These are phyloP conservation scores for Phortica okadai DNA, from an alignment of 2,888 invertebrate species.

Conservation along the genomic window DNA sequence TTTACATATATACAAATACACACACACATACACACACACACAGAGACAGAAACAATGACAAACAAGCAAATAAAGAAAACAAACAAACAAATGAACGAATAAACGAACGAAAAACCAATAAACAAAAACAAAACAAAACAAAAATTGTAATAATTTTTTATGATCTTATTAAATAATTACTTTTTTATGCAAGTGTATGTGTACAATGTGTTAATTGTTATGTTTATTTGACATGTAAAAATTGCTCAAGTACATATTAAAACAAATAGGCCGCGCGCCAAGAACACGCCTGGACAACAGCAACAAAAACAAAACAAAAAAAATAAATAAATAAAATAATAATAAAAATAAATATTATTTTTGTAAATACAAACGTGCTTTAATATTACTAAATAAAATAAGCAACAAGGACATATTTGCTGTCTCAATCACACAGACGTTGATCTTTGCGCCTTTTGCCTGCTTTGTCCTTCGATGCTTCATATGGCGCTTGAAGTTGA, in stretches of 20 bases:
- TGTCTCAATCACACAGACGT: not conserved
- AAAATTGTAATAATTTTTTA: conserved; percentile 48
- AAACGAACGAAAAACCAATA: conserved; percentile 46
- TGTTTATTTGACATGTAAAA: conserved; percentile 47
- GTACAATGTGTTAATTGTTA: conserved; percentile 49
- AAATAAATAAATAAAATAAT: conserved; percentile 35
- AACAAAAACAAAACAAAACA: conserved; percentile 46
- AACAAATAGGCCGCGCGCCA: conserved; percentile 58
- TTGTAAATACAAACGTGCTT: conserved; percentile 46
- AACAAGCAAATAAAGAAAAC: conserved; percentile 27
- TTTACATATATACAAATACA: conserved; percentile 25
- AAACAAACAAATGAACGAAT: conserved; percentile 26
- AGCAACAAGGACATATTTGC: conserved; percentile 16
- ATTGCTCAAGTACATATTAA: conserved; percentile 48
- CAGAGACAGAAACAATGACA: conserved; percentile 33
- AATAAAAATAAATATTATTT: conserved; percentile 34
- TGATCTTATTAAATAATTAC: conserved; percentile 55
- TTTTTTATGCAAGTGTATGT: conserved; percentile 37
- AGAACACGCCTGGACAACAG: not conserved
- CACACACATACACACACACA: conserved; percentile 15
- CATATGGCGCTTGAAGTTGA: not conserved
- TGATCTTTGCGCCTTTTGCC: not conserved
- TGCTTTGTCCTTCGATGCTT: too few relatives aligned
- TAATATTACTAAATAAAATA: conserved; percentile 44
- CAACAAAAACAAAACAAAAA: conserved; percentile 9